These are phyloP conservation scores for Cyaniris semiargus DNA, from an alignment of 2,888 invertebrate genomes.

Conservation along the genomic window DNA sequence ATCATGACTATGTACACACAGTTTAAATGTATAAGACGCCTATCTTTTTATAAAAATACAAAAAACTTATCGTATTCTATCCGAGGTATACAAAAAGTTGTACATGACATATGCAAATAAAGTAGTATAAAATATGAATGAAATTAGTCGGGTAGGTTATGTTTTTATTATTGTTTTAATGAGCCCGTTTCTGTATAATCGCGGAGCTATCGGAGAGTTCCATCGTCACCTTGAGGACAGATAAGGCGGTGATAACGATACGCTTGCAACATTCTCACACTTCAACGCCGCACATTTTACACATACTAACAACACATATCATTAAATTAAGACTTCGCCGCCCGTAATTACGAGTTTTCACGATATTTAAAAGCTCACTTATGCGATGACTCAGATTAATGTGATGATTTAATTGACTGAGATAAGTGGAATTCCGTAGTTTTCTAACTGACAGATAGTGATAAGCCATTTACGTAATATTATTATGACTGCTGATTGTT, in stretches of 20 bases:
- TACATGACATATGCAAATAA: slow-evolving; percentile 25
- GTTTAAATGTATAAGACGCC: neutral
- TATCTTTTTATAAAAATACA: neutral
- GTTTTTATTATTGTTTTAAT: slow-evolving; percentile 17
- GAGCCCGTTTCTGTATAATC: slow-evolving; percentile 5
- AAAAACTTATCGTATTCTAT: slow-evolving; percentile 4
- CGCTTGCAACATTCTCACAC: slow-evolving; percentile 45
- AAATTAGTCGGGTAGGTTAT: slow-evolving; percentile 17
- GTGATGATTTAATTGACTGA: neutral
- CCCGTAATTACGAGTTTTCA: neutral
- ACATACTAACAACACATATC: slow-evolving; percentile 38
- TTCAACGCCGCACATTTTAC: slow-evolving; percentile 38
- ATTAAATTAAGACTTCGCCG: slow-evolving; percentile 36
- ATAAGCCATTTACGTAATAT: neutral
- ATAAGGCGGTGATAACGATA: slow-evolving; percentile 66
- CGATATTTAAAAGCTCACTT: neutral
- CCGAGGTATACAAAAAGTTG: slow-evolving; percentile 5
- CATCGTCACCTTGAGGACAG: slow-evolving; percentile 75
- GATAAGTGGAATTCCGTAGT: neutral
- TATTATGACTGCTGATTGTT: slow-evolving; percentile 13
- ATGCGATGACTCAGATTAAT: slow-evolving; percentile 13
- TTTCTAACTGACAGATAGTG: neutral
- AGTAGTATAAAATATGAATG: slow-evolving; percentile 12
- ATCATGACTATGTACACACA: neutral
- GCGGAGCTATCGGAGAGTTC: slow-evolving; percentile 61